A percentile compares a stretch with the other conserved stretches of the same genome.
Conservation (phyloP, 2,888 invertebrate genomes). For the Hemicrepidius hirtus region DNA sequence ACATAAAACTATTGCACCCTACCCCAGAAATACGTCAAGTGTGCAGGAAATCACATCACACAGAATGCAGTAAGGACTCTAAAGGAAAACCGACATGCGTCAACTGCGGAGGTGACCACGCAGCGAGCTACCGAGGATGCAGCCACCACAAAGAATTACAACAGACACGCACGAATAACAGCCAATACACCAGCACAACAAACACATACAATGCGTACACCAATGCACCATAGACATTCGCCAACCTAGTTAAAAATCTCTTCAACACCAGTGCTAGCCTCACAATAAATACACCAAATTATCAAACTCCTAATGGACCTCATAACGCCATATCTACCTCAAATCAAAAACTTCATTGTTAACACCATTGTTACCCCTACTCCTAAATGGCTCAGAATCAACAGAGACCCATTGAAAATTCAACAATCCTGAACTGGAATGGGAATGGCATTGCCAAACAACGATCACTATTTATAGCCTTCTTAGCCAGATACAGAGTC, state of each 20-base stretch:
- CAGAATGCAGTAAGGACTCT: not conserved
- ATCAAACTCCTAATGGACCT: slow-evolving; percentile 7
- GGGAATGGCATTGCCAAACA: slow-evolving; percentile 17
- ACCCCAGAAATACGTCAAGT: slow-evolving; percentile 15
- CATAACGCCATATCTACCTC: slow-evolving; percentile 2
- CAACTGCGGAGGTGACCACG: slow-evolving; percentile 17
- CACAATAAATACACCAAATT: not conserved
- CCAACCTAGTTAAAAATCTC: not conserved
- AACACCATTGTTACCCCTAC: slow-evolving; percentile 7
- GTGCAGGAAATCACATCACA: slow-evolving; percentile 19
- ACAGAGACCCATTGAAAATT: not conserved
- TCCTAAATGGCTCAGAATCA: slow-evolving; percentile 23
- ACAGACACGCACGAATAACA: slow-evolving; percentile 4
- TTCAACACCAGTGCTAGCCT: not conserved
- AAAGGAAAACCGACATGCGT: slow-evolving; percentile 7
- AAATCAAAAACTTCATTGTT: slow-evolving; percentile 24
- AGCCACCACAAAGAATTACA: slow-evolving; percentile 1
- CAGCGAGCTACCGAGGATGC: slow-evolving; percentile 26
- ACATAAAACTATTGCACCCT: slow-evolving; percentile 22
- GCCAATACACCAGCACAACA: not conserved
- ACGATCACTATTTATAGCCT: slow-evolving; percentile 24
- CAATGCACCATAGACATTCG: not conserved
- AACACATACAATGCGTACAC: not conserved
- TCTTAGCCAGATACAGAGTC: slow-evolving; percentile 30
- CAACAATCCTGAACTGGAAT: slow-evolving; percentile 33